These are phyloP conservation scores for Micoletzkya japonica DNA, from an alignment of 2,888 invertebrate genomes.

Conservation along the genomic window DNA sequence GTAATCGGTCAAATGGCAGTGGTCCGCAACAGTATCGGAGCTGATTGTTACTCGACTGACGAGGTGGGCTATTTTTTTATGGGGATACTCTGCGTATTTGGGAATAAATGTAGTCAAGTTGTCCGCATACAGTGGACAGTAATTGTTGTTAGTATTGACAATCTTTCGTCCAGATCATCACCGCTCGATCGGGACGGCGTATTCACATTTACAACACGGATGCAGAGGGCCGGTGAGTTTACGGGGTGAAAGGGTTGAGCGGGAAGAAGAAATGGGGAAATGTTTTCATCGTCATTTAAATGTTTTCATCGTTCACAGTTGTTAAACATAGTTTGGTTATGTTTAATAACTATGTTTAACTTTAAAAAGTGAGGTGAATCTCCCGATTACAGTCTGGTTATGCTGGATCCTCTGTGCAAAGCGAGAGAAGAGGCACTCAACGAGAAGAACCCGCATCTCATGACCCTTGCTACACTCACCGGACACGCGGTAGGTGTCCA, in stretches of 20 bases:
- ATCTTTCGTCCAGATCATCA: constrained; percentile 37
- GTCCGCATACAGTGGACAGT: neutral
- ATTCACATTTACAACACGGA: constrained; percentile 90
- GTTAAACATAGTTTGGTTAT: too few relatives aligned
- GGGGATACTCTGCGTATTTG: neutral
- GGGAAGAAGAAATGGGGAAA: too few relatives aligned
- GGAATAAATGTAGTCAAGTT: neutral
- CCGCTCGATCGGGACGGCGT: constrained; percentile 76
- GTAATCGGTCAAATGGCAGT: constrained; percentile 81
- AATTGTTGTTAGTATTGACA: constrained; percentile 12
- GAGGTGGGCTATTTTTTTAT: constrained; percentile 72
- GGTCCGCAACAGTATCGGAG: constrained; percentile 88
- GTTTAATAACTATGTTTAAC: too few relatives aligned
- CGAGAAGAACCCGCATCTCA: constrained; percentile 71
- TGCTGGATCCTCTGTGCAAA: constrained; percentile 60
- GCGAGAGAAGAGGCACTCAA: constrained; percentile 48
- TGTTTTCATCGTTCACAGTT: too few relatives aligned
- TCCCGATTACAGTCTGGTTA: constrained; percentile 35
- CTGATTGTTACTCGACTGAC: constrained; percentile 70
- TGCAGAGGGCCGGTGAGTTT: constrained; percentile 76
- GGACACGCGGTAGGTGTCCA: constrained; percentile 48
- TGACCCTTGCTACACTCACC: constrained; percentile 66
- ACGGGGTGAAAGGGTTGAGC: neutral
- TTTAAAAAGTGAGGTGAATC: too few relatives aligned
- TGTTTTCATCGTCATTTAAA: too few relatives aligned